Evolutionary conservation across 1,140 invertebrate genomes (phyloP).

Genomic region (Solen grandis): DNA sequence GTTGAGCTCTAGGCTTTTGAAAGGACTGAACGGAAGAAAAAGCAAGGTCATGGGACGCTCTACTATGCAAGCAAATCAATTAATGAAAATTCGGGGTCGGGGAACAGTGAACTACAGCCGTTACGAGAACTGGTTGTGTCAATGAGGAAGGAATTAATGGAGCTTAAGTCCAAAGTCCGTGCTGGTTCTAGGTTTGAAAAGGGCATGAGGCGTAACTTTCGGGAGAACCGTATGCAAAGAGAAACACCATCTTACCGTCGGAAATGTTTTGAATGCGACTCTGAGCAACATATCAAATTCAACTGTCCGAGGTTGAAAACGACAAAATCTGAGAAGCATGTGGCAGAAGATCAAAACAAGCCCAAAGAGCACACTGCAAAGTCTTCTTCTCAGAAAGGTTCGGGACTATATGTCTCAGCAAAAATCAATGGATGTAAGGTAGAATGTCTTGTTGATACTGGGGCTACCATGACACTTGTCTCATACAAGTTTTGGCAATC

Average conservation of each 20-base stretch:
- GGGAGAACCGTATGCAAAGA: too few relatives aligned
- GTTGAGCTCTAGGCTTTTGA: constrained; percentile 26
- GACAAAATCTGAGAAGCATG: neutral
- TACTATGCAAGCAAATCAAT: neutral
- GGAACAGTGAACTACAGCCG: neutral
- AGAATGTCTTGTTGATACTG: too few relatives aligned
- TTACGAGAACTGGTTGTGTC: neutral
- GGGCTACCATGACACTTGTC: too few relatives aligned
- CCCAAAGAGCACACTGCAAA: too few relatives aligned
- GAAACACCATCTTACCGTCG: too few relatives aligned
- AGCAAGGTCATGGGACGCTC: neutral
- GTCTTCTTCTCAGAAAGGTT: neutral
- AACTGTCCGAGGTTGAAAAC: constrained; percentile 3
- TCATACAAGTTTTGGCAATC: neutral
- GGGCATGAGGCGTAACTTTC: too few relatives aligned
- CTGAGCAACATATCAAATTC: neutral
- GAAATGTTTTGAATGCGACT: neutral
- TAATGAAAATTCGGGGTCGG: neutral
- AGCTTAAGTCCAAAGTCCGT: too few relatives aligned
- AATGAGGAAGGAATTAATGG: too few relatives aligned
- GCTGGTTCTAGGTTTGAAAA: neutral
- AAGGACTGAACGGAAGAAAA: neutral
- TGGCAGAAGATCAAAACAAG: too few relatives aligned
- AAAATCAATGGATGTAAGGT: too few relatives aligned
- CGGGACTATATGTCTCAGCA: neutral